Evolutionary conservation across 1,140 invertebrate species (phyloP).

Genomic region (Sinella curviseta): DNA sequence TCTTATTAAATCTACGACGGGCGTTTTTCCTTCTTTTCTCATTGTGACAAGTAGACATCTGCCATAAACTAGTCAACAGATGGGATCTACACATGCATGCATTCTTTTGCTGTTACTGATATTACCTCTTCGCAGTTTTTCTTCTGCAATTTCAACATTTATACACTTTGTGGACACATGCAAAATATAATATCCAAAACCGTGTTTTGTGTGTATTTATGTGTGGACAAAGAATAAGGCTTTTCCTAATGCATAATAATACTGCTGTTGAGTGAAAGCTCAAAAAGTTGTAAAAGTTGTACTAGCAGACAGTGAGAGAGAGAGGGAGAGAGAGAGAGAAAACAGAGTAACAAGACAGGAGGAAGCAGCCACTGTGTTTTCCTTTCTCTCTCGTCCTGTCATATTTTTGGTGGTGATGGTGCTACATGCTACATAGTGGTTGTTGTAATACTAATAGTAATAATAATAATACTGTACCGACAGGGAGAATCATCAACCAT

Average conservation of each 20-base stretch:
- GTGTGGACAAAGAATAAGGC: background rate
- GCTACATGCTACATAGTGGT: too few species aligned
- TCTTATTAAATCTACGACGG: conserved; percentile 5
- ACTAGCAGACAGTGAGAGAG: background rate
- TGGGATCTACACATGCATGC: conserved; percentile 16
- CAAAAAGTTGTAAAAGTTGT: too few species aligned
- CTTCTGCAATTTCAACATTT: background rate
- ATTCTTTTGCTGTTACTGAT: background rate
- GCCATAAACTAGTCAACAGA: conserved; percentile 21
- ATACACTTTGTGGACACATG: background rate
- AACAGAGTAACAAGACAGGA: too few species aligned
- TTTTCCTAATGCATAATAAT: background rate
- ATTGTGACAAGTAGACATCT: conserved; percentile 13
- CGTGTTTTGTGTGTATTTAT: background rate
- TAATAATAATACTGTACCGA: too few species aligned
- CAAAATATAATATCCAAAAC: background rate
- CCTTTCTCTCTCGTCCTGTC: background rate
- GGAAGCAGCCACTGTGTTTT: background rate
- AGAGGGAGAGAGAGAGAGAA: too few species aligned
- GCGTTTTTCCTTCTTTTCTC: background rate
- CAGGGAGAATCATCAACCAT: too few species aligned
- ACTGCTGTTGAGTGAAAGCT: background rate
- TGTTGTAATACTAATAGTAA: too few species aligned
- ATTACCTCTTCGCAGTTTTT: background rate
- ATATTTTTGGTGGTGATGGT: background rate